phyloP scores from a whole-genome alignment of 2,888 invertebrate genomes.

The Hydrotaea diabolus region DNA sequence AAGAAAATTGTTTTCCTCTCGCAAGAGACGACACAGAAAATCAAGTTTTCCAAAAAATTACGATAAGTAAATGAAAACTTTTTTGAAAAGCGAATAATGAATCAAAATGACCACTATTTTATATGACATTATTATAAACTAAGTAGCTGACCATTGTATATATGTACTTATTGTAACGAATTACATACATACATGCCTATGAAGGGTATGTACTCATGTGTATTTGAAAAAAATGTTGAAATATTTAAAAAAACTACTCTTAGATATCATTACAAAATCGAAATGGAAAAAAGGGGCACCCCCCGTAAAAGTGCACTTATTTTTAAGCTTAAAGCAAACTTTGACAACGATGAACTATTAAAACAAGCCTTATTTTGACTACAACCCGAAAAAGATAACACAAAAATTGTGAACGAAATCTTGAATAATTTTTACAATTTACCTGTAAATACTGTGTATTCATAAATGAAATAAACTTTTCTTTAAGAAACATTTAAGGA shows the following conservation, averaged over 20 bases:
- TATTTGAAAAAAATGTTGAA: background rate
- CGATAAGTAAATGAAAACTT: conserved; percentile 35
- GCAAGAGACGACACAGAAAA: background rate
- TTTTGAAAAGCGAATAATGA: background rate
- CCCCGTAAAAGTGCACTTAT: conserved; percentile 61
- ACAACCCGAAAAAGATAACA: conserved; percentile 40
- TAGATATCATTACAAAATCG: background rate
- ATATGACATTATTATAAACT: conserved; percentile 23
- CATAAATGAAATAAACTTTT: conserved; percentile 23
- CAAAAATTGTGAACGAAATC: conserved; percentile 24
- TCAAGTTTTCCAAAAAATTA: conserved; percentile 65
- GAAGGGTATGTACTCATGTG: background rate
- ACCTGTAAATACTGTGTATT: conserved; percentile 45
- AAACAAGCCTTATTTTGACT: conserved; percentile 38
- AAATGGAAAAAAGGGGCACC: too few species aligned
- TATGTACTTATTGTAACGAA: conserved; percentile 5
- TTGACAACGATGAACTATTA: conserved; percentile 22
- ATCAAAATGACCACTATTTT: conserved; percentile 62
- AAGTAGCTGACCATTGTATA: conserved; percentile 46
- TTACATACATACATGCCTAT: background rate
- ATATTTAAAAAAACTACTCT: background rate
- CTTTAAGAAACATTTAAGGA: background rate
- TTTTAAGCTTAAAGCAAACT: conserved; percentile 64
- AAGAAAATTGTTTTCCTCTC: conserved; percentile 50
- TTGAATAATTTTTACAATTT: conserved; percentile 53